Conservation (phyloP, 2,888 invertebrate species). For the Marasmarcha lunaedactyla region DNA sequence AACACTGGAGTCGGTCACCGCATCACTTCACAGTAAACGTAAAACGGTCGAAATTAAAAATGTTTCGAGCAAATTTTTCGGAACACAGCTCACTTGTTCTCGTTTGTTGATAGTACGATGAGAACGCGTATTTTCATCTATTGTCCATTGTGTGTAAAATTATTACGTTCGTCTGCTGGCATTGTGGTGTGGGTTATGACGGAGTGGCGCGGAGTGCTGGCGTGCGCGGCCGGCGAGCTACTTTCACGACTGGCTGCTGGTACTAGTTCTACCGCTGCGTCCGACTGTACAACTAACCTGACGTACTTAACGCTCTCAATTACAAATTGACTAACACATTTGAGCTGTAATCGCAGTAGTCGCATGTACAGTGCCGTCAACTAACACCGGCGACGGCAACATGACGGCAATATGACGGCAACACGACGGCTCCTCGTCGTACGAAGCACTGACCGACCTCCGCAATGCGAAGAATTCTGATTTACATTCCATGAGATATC, state of each 20-base stretch:
- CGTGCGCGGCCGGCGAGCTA: slow-evolving; percentile 16
- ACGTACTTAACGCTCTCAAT: too few species aligned
- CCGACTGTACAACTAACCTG: not conserved
- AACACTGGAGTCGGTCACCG: not conserved
- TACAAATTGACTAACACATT: too few species aligned
- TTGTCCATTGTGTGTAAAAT: slow-evolving; percentile 22
- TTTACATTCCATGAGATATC: not conserved
- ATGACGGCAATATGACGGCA: too few species aligned
- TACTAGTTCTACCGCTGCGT: not conserved
- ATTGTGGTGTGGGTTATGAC: slow-evolving; percentile 23
- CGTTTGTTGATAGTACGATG: not conserved
- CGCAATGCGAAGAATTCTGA: not conserved
- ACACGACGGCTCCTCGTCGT: too few species aligned
- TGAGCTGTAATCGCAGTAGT: too few species aligned
- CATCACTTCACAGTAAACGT: not conserved
- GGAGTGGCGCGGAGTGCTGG: slow-evolving; percentile 16
- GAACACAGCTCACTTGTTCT: slow-evolving; percentile 15
- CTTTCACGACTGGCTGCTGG: slow-evolving; percentile 9
- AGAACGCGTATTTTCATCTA: slow-evolving; percentile 16
- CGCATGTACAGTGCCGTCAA: too few species aligned
- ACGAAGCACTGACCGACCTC: not conserved
- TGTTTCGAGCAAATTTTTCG: slow-evolving; percentile 11
- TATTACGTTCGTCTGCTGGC: slow-evolving; percentile 20
- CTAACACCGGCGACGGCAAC: too few species aligned
- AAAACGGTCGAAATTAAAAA: not conserved